Conservation (phyloP, 2,113 vertebrate genomes). For the Emydura subglobosa region DNA sequence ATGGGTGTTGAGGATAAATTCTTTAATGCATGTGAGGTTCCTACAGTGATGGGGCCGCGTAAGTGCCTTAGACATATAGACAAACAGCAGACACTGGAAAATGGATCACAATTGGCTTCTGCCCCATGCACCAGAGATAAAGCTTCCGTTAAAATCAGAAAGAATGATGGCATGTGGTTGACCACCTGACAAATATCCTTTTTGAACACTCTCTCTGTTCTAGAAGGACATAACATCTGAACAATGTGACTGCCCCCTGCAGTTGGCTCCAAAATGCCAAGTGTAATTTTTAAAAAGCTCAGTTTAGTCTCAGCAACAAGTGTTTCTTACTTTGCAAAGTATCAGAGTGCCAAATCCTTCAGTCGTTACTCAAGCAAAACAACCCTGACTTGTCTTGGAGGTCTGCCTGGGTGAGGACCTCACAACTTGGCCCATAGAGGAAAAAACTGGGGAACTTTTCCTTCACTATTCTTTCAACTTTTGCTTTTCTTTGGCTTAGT, state of each 20-base stretch:
- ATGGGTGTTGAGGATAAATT: background rate
- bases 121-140: background rate
- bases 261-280: background rate
- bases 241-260: background rate
- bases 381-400: background rate
- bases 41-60: background rate
- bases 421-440: background rate
- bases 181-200: background rate
- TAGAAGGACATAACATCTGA: background rate
- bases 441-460: slow-evolving; percentile 4
- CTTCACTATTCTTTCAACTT: slow-evolving; percentile 29
- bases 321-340: background rate
- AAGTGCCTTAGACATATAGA: background rate
- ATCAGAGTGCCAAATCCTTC: background rate
- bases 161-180: background rate
- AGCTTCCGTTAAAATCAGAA: background rate
- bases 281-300: slow-evolving; percentile 8
- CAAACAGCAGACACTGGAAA: background rate
- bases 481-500: slow-evolving; percentile 14
- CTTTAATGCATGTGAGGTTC: background rate
- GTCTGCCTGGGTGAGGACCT: background rate
- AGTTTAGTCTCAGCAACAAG: background rate
- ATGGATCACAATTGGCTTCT: background rate
- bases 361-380: background rate
- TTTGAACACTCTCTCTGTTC: background rate